Evolutionary conservation across 2,888 invertebrate species (phyloP).

Genomic region (Catocala nupta): DNA sequence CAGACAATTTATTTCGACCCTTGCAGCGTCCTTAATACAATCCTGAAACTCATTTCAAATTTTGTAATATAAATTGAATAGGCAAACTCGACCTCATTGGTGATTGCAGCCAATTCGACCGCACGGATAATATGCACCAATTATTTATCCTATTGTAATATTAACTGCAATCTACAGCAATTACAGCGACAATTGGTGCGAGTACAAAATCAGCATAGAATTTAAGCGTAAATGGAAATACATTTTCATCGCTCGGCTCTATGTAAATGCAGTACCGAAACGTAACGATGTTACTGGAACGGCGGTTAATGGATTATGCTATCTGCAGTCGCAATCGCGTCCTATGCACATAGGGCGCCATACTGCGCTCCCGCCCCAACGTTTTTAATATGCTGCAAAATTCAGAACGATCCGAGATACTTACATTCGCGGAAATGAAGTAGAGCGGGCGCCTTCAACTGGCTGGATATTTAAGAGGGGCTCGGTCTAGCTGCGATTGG

Average conservation of each 20-base stretch:
- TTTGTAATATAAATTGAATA: constrained; percentile 12
- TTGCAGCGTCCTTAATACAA: constrained; percentile 3
- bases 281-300: constrained; percentile 73
- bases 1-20: constrained; percentile 9
- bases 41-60: constrained; percentile 1
- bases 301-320: constrained; percentile 70
- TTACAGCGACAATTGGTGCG: constrained; percentile 38
- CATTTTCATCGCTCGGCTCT: constrained; percentile 67
- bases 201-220: constrained; percentile 65
- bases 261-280: constrained; percentile 74
- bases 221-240: constrained; percentile 69
- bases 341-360: constrained; percentile 38
- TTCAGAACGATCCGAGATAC: constrained; percentile 55
- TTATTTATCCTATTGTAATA: constrained; percentile 15
- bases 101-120: constrained; percentile 10
- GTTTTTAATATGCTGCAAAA: constrained; percentile 60
- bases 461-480: constrained; percentile 12
- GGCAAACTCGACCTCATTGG: constrained; percentile 13
- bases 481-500: constrained; percentile 33
- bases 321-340: constrained; percentile 60
- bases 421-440: constrained; percentile 62
- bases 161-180: constrained; percentile 34
- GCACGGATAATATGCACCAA: constrained; percentile 13
- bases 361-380: constrained; percentile 43
- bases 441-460: constrained; percentile 42